These are phyloP conservation scores for Drosophila elegans DNA, from an alignment of 1,140 invertebrate species.

Conservation along the genomic window DNA sequence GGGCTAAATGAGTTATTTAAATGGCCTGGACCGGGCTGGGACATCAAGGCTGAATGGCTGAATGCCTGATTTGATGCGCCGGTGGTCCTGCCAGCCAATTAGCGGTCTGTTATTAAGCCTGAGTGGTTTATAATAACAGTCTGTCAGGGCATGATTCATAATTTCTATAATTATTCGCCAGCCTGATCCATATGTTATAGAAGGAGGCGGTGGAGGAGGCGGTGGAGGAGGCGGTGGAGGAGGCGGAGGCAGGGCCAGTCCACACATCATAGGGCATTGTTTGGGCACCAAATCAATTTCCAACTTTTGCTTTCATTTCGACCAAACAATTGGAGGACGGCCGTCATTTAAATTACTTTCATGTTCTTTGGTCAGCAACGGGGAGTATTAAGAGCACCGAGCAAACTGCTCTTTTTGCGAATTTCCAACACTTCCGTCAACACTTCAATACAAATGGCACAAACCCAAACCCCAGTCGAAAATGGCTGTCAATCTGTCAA, in stretches of 20 bases:
- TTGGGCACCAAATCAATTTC: constrained; percentile 37
- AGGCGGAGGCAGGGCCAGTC: not conserved
- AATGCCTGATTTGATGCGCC: constrained; percentile 66
- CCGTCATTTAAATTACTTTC: constrained; percentile 75
- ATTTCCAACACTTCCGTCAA: constrained; percentile 77
- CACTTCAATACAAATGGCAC: constrained; percentile 69
- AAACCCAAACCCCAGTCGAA: constrained; percentile 41
- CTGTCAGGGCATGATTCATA: constrained; percentile 48
- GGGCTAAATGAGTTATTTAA: constrained; percentile 81
- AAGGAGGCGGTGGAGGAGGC: not conserved
- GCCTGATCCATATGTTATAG: constrained; percentile 15
- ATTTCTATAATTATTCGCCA: constrained; percentile 67
- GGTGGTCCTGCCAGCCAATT: constrained; percentile 81
- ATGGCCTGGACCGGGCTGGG: constrained; percentile 41
- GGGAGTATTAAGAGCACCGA: constrained; percentile 21
- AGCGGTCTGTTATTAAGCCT: constrained; percentile 78
- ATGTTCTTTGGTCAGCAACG: constrained; percentile 52
- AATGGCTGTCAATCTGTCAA: constrained; percentile 80
- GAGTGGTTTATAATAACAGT: constrained; percentile 82
- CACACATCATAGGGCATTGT: constrained; percentile 9
- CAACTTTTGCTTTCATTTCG: constrained; percentile 69
- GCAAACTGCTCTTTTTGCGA: constrained; percentile 68
- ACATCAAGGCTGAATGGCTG: constrained; percentile 45
- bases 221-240: no score
- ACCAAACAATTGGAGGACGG: constrained; percentile 56